Conservation (phyloP, 1,140 invertebrate genomes). For the Magallana angulata region DNA sequence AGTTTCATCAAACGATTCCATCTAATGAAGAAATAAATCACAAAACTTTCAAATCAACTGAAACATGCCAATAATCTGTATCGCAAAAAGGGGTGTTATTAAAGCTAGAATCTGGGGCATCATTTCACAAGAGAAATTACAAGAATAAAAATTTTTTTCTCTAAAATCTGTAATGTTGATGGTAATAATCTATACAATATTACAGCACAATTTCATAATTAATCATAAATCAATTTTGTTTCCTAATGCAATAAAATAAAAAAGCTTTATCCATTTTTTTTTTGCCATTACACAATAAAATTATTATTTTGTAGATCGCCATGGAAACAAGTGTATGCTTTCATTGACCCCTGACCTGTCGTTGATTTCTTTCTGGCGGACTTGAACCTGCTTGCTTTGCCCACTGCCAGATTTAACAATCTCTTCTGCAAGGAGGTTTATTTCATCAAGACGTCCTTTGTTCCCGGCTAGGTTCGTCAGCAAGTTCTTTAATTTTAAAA, state of each 20-base stretch:
- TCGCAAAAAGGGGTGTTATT: too few species aligned
- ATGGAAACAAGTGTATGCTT: not conserved
- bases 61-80: not conserved
- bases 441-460: conserved; percentile 91
- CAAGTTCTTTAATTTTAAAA: conserved; percentile 85
- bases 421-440: conserved; percentile 92
- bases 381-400: conserved; percentile 89
- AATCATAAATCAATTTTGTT: too few species aligned
- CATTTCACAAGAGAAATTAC: too few species aligned
- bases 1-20: conserved; percentile 92
- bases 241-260: too few species aligned
- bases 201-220: too few species aligned
- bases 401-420: conserved; percentile 92
- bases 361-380: conserved; percentile 89
- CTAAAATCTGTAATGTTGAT: too few species aligned
- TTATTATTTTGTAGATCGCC: too few species aligned
- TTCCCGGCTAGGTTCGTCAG: conserved; percentile 96
- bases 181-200: too few species aligned
- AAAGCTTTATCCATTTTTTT: too few species aligned
- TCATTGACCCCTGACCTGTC: conserved; percentile 61
- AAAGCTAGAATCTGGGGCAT: too few species aligned
- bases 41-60: not conserved
- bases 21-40: conserved; percentile 68
- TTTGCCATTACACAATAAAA: too few species aligned
- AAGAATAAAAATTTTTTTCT: too few species aligned